These are phyloP conservation scores for Scelioninae gen. 2 DNA, from an alignment of 2,888 invertebrate species.

Conservation along the genomic window DNA sequence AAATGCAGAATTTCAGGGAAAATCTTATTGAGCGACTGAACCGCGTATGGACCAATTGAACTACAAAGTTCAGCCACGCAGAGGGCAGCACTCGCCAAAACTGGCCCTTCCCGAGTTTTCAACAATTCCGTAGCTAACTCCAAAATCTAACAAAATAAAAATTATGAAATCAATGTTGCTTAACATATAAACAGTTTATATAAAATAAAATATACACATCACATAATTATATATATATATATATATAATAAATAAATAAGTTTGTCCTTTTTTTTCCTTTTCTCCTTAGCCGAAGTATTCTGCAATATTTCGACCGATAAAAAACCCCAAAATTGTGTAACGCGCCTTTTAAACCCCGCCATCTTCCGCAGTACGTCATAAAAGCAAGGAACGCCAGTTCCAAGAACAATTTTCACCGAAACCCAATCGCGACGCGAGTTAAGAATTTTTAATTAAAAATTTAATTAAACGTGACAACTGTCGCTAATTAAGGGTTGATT, in stretches of 20 bases:
- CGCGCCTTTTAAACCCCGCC: no score
- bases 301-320: no score
- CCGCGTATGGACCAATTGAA: slow-evolving; percentile 84
- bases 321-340: no score
- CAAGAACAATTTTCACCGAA: slow-evolving; percentile 14
- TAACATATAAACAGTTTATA: no score
- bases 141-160: slow-evolving; percentile 78
- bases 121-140: slow-evolving; percentile 81
- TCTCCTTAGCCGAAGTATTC: no score
- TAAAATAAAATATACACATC: no score
- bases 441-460: slow-evolving; percentile 39
- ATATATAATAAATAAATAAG: no score
- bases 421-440: slow-evolving; percentile 9
- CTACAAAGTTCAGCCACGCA: slow-evolving; percentile 88
- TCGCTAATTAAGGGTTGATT: slow-evolving; percentile 28
- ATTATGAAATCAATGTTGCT: no score
- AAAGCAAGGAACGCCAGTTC: no score
- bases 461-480: slow-evolving; percentile 43
- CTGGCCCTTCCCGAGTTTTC: slow-evolving; percentile 78
- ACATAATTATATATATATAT: no score
- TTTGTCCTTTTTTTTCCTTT: no score
- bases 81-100: slow-evolving; percentile 84
- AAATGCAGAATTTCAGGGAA: slow-evolving; percentile 85
- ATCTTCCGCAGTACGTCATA: no score
- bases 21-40: slow-evolving; percentile 85